phyloP scores from a whole-genome alignment of 2,797 vertebrate genomes.

The Heterohyrax brucei region DNA sequence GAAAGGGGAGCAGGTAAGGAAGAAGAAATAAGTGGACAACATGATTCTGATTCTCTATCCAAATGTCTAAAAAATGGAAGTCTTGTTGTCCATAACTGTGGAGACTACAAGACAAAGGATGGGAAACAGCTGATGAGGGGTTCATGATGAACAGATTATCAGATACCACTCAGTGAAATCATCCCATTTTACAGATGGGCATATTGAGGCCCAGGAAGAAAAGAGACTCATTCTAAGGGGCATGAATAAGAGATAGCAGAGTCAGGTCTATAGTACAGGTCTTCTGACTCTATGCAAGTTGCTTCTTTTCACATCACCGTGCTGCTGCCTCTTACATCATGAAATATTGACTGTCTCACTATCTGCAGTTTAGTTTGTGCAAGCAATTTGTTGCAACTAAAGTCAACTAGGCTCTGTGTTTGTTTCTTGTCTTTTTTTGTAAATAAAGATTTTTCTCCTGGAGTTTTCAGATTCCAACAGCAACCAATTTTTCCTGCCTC shows the following conservation, averaged over 20 bases:
- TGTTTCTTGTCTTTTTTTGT: neutral
- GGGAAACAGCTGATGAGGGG: neutral
- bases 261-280: fast-evolving
- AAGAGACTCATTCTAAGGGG: neutral
- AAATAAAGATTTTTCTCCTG: neutral
- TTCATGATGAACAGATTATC: neutral
- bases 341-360: slow-evolving; percentile 5
- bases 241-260: neutral
- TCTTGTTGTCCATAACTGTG: neutral
- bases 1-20: fast-evolving
- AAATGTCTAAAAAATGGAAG: no score
- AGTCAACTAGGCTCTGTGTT: neutral
- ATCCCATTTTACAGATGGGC: neutral
- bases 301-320: fast-evolving
- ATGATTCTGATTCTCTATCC: neutral
- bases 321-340: neutral
- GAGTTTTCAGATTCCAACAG: neutral
- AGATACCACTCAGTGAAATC: neutral
- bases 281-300: neutral
- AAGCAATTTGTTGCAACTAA: neutral
- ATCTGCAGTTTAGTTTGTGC: neutral
- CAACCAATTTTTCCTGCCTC: fast-evolving
- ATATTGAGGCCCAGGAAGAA: neutral
- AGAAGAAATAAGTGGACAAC: neutral
- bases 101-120: neutral